Base-by-base conservation (phyloP, 35 echinoderm and acorn worm species). In the Acanthaster planci region DNA sequence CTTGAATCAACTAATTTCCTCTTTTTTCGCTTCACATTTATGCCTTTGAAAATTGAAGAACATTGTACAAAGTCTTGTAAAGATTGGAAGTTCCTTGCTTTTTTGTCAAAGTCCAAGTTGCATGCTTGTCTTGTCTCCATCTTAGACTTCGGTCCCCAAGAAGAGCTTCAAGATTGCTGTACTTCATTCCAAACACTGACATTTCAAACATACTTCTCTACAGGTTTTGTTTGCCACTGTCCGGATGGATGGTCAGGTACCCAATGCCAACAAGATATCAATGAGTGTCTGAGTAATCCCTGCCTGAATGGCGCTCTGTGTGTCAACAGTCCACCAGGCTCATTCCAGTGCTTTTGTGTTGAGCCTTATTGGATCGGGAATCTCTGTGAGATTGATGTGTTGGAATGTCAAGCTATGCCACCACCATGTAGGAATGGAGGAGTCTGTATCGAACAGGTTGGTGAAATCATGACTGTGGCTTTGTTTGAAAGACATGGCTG, bases 401-500 rank as follows among this genome's bases (percentile, higher is more conserved):
- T 55, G n/a, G 96, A 99, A 38, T 99, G 96, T 51, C 55, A 76
- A 21, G 77, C 83, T 26, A 77, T 93, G 35, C 96, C 96, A 0
- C 94, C 94, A 35, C 23, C 87, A 2, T 99, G 96, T 75, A 81
- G 85, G 18, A 84, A 94, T 84, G 96, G 96, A n/a, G 96, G 96
- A 4, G 50, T 82, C 9, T 99, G 96, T 53, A 14, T 84, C 47
- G 96, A 99, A 82, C 96, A 94, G 86, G 60, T 68, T 23, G 12
- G 42, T 4, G 12, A 26, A 27, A 47, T 47, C 12, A 6, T 47
- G 42, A n/a, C n/a, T n/a, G n/a, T n/a, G n/a, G n/a, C n/a, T n/a
- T n/a, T n/a, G n/a, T n/a, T n/a, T n/a, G n/a, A n/a, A n/a, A n/a
- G n/a, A n/a, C n/a, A n/a, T n/a, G n/a, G n/a, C n/a, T n/a, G n/a